Evolutionary conservation across 2,113 vertebrate species (phyloP), one percentile per base, ranked within the genome.

Genomic region (Callithrix jacchus): DNA sequence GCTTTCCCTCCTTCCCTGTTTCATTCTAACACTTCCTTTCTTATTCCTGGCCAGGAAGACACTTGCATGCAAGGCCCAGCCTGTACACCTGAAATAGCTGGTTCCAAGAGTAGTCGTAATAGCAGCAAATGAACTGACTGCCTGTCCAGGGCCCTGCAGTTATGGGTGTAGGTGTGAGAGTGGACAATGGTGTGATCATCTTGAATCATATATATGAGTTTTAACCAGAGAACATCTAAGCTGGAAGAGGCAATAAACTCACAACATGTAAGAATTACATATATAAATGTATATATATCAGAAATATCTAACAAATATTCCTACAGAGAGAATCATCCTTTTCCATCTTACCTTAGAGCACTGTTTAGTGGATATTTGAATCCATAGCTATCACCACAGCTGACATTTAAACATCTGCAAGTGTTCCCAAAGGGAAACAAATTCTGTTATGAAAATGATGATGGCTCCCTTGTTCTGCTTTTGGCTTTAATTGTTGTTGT

Each of bases 1-100:
- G 32, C 25, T 83, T 79, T 82, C 35, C 35, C n/a, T 77, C 23
- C 61, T 79, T 73, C 42, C 25, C 12, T 83, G 2, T 42, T 23
- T 49, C 16, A 61, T 5, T 52, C 8, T 40, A 84, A 9, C 32
- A 80, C 10, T 87, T 18, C n/a, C 8, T 4, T 37, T 77, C 27
- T 30, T 45, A 6, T 54, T 73, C 2, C 6, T 64, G 12, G 30
- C 1, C 10, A 79, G 13, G 27, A 87, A 89, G 32, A 3, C 47
- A 40, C 5, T 7, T 47, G 14, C 35, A 54, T 35, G 2, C 0
- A 35, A 87, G 7, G 12, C 0, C 3, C 80, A 40, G 1, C 52
- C 54, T 52, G 37, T 70, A 8, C 1, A 25, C 37, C 32, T 87
- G 37, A 87, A 35, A 93, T 0, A 94, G 3, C 5, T 35, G 25